Conservation (phyloP, 2,113 vertebrate genomes). For the Nothoprocta pentlandii region DNA sequence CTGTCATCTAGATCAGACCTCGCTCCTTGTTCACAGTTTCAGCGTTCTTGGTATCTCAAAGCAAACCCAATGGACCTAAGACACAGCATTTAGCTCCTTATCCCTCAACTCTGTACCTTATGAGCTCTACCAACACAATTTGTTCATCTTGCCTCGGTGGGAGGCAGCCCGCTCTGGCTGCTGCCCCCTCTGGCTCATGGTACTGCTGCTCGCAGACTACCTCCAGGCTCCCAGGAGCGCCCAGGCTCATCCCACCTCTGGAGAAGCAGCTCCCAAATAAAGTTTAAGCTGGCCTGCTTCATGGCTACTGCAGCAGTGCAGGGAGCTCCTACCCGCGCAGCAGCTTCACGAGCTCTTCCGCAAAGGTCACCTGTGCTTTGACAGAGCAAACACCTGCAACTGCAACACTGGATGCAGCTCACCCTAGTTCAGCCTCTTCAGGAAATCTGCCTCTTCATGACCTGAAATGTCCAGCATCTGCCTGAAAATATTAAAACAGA, state of each 20-base stretch:
- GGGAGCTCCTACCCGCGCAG: background rate
- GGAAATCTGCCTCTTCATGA: background rate
- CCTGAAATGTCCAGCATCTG: background rate
- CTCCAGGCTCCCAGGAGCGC: background rate
- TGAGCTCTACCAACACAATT: accelerated
- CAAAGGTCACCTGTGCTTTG: background rate
- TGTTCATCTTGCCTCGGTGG: background rate
- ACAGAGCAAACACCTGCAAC: background rate
- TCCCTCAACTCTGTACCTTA: background rate
- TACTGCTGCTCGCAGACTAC: background rate
- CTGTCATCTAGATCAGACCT: background rate
- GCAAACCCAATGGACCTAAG: background rate
- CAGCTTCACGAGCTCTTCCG: background rate
- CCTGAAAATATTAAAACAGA: background rate
- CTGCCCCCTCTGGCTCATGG: background rate
- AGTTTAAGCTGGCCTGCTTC: background rate
- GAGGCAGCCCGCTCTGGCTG: background rate
- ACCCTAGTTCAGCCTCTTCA: background rate
- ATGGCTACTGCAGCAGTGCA: background rate
- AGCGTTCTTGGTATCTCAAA: background rate
- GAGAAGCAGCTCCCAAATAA: background rate
- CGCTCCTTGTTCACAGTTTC: background rate
- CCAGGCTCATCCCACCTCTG: background rate
- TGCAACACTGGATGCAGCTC: background rate
- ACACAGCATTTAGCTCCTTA: background rate